Conservation (phyloP, 2,113 vertebrate genomes). For the Ptychochromis oligacanthus region DNA sequence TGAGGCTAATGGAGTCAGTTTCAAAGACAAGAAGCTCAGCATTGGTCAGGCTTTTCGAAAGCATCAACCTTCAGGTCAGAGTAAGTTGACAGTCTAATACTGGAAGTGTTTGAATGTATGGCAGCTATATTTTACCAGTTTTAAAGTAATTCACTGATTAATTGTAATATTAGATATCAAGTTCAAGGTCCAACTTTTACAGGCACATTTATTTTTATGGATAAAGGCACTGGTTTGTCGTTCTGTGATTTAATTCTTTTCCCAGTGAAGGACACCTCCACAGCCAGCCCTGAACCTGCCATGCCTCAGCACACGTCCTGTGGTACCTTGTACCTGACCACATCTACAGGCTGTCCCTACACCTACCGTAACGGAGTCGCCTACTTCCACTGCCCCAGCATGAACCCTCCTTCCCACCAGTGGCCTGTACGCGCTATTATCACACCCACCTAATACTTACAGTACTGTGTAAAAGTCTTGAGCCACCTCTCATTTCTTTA, state of each 20-base stretch:
- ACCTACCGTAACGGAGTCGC: conserved; percentile 88
- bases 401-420: conserved; percentile 73
- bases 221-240: neutral
- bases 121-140: neutral
- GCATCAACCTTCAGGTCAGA: conserved; percentile 76
- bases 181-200: neutral
- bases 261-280: neutral
- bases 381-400: conserved; percentile 85
- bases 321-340: conserved; percentile 83
- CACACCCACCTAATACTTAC: neutral
- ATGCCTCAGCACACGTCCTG: conserved; percentile 15
- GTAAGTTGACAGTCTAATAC: conserved; percentile 49
- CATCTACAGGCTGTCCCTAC: conserved; percentile 86
- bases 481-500: too few relatives aligned
- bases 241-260: neutral
- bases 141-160: neutral
- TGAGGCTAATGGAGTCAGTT: conserved; percentile 83
- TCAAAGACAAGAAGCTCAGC: conserved; percentile 86
- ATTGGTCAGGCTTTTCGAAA: conserved; percentile 88
- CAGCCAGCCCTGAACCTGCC: conserved; percentile 57
- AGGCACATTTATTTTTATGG: neutral
- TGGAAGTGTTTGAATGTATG: neutral
- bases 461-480: neutral
- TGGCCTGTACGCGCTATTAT: conserved; percentile 74
- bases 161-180: neutral